Evolutionary conservation across 2,113 vertebrate genomes (phyloP), one percentile per base, ranked within the genome.

Genomic region (Crypturellus undulatus): DNA sequence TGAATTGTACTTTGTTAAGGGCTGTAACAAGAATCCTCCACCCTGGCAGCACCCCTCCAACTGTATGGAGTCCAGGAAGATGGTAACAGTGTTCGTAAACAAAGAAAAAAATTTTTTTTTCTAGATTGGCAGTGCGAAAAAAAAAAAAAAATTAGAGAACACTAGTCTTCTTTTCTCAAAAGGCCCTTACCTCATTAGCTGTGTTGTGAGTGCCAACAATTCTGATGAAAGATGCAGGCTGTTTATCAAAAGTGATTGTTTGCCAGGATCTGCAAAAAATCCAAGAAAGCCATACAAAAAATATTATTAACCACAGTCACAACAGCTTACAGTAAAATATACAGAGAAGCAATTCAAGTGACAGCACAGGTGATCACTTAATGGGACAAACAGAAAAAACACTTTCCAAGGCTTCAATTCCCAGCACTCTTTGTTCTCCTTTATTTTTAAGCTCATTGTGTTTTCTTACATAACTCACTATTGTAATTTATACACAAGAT

Each of bases 171-270:
- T 52, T 51, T 49, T 82, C 60, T 79, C 12, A 28, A 28, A 76
- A 71, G 21, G 19, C 49, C 38, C 90, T 96, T 96, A 99, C 99
- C 99, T 99, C 99, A 26, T 99, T 99, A 49, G 99, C 99, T 4
- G 99, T 99, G 98, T 99, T 99, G 97, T 99, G 99, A 75, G 99
- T 99, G 88, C 99, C 99, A 3, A 99, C 99, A 36, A 99, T 99
- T 36, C 99, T 98, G 96, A 99, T 98, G 96, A 99, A 99, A 87
- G 99, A 99, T 12, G 99, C 99, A 14, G 99, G 98, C 83, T 99
- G 99, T 91, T 98, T 98, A 76, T 99, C 99, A 94, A 99, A 99
- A 82, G 97, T 98, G 79, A 99, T 96, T 1, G 98, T 99, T 92
- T 99, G 99, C 99, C 99, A 99, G 24, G 99, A 99, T 94, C 99